These are phyloP conservation scores for Chrysodeixis includens DNA, from an alignment of 2,888 invertebrate species.

Conservation along the genomic window DNA sequence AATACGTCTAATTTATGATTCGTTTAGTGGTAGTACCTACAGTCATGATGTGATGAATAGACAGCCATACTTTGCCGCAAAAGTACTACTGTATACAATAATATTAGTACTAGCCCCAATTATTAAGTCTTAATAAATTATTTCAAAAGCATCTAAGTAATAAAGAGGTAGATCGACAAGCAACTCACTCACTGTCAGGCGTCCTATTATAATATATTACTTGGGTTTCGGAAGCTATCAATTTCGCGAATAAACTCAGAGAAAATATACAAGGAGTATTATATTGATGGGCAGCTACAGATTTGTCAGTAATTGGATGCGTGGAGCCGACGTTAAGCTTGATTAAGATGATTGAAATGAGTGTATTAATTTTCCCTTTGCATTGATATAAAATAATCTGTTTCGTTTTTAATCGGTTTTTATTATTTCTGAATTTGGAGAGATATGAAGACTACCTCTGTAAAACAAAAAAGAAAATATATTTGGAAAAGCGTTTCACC, in stretches of 20 bases:
- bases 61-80: too few species aligned
- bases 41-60: too few species aligned
- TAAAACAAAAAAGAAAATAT: too few species aligned
- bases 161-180: slow-evolving; percentile 15
- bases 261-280: slow-evolving; percentile 10
- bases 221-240: slow-evolving; percentile 9
- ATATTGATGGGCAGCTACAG: not conserved
- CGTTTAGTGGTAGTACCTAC: too few species aligned
- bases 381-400: not conserved
- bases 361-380: not conserved
- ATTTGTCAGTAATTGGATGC: slow-evolving; percentile 6
- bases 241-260: slow-evolving; percentile 6
- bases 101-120: not conserved
- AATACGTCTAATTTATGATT: too few species aligned
- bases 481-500: too few species aligned
- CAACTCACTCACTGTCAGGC: slow-evolving; percentile 16
- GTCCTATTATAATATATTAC: slow-evolving; percentile 14
- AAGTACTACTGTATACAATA: too few species aligned
- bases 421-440: too few species aligned
- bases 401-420: not conserved
- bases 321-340: not conserved
- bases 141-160: not conserved
- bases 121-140: not conserved
- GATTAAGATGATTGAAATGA: not conserved
- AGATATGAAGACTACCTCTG: too few species aligned